Evolutionary conservation across 92 coral and sea anemone species (phyloP).

Genomic region (Porites lobata): DNA sequence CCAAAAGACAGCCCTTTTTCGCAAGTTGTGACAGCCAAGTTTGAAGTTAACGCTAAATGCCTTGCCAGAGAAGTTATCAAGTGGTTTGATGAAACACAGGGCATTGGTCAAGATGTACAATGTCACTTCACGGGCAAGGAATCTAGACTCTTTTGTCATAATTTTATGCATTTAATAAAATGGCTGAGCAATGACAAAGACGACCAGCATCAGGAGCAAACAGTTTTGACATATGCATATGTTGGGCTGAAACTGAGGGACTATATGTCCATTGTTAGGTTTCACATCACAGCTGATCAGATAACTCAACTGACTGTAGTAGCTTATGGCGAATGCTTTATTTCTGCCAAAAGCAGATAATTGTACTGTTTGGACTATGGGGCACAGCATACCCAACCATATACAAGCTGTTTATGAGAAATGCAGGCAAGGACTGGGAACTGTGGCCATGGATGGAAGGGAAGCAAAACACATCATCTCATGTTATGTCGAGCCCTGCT

Average conservation of each 20-base stretch:
- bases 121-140: slow-evolving; percentile 41
- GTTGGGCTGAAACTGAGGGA: slow-evolving; percentile 55
- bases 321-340: slow-evolving; percentile 63
- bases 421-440: slow-evolving; percentile 61
- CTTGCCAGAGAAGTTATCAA: slow-evolving; percentile 50
- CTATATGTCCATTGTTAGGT: slow-evolving; percentile 44
- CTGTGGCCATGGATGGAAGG: slow-evolving; percentile 62
- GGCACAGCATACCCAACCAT: slow-evolving; percentile 68
- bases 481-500: too few relatives aligned
- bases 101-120: slow-evolving; percentile 25
- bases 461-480: slow-evolving; percentile 55
- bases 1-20: slow-evolving; percentile 39
- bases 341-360: slow-evolving; percentile 59
- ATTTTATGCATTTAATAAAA: slow-evolving; percentile 40
- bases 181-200: slow-evolving; percentile 55
- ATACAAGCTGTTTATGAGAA: slow-evolving; percentile 47
- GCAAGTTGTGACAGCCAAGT: slow-evolving; percentile 11
- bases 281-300: slow-evolving; percentile 63
- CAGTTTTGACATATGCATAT: slow-evolving; percentile 61
- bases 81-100: slow-evolving; percentile 59
- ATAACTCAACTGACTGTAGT: slow-evolving; percentile 25
- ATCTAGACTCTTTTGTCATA: slow-evolving; percentile 49
- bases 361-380: slow-evolving; percentile 63
- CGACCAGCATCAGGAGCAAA: slow-evolving; percentile 20
- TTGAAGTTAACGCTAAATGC: slow-evolving; percentile 10